Evolutionary conservation across 2,797 vertebrate species (phyloP).

Genomic region (Gambelia wislizenii): DNA sequence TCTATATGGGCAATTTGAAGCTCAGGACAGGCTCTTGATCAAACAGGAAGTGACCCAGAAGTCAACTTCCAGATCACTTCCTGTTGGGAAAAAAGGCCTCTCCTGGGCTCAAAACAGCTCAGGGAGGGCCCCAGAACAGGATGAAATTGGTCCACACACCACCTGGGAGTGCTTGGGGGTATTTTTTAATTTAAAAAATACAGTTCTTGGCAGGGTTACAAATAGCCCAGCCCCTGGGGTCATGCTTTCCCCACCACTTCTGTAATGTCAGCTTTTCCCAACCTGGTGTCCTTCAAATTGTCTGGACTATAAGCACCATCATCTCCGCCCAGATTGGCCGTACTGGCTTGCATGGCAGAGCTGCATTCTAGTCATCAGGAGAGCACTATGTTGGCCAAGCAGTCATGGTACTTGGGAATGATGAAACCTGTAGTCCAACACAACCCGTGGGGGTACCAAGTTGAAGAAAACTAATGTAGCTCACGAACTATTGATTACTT

Average conservation of each 20-base stretch:
- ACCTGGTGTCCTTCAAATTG: not conserved
- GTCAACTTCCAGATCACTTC: too few species aligned
- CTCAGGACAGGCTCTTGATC: too few species aligned
- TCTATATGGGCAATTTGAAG: too few species aligned
- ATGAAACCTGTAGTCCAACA: too few species aligned
- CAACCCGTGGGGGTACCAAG: not conserved
- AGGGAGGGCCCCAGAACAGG: too few species aligned
- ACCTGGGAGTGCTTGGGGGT: not conserved
- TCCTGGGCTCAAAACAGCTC: too few species aligned
- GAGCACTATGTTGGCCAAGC: not conserved
- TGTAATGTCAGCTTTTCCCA: not conserved
- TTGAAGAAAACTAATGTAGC: not conserved
- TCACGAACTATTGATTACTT: not conserved
- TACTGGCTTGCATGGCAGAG: not conserved
- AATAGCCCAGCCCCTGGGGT: too few species aligned
- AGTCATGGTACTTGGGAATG: not conserved
- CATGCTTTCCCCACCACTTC: too few species aligned
- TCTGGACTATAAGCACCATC: not conserved
- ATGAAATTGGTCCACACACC: not conserved
- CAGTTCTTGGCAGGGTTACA: too few species aligned
- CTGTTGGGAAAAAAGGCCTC: too few species aligned
- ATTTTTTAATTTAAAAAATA: too few species aligned
- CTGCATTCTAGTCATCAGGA: not conserved
- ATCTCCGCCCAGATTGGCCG: not conserved
- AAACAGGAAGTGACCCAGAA: too few species aligned